Conservation (phyloP, 2,888 invertebrate species). For the Deilephila elpenor region DNA sequence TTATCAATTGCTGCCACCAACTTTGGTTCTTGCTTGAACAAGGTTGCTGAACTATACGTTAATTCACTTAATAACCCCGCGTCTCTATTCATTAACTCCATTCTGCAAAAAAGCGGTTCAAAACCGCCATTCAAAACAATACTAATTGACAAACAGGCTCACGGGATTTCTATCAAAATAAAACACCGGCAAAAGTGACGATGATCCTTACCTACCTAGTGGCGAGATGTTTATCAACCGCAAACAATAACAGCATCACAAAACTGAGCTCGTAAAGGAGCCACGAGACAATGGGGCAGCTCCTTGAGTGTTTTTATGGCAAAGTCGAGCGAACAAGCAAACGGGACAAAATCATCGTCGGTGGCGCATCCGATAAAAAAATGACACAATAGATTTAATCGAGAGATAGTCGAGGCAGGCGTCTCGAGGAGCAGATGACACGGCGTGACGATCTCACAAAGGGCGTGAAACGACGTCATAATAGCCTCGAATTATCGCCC, state of each 20-base stretch:
- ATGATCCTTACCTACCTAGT: constrained; percentile 82
- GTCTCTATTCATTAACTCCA: constrained; percentile 74
- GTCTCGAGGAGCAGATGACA: constrained; percentile 84
- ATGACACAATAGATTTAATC: constrained; percentile 84
- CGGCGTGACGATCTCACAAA: constrained; percentile 82
- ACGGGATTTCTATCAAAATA: constrained; percentile 71
- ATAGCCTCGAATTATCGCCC: constrained; percentile 84
- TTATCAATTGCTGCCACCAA: constrained; percentile 71
- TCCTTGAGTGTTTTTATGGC: constrained; percentile 79
- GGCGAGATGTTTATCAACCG: constrained; percentile 84
- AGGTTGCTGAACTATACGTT: constrained; percentile 50
- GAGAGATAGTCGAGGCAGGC: constrained; percentile 81
- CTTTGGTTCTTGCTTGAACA: constrained; percentile 71
- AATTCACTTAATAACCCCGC: constrained; percentile 61
- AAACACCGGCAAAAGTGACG: constrained; percentile 77
- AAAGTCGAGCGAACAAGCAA: constrained; percentile 77
- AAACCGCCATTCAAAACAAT: constrained; percentile 61
- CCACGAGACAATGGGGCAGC: constrained; percentile 80
- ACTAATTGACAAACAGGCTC: constrained; percentile 75
- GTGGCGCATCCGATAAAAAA: constrained; percentile 84
- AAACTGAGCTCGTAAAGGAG: constrained; percentile 82
- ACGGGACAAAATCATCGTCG: constrained; percentile 82
- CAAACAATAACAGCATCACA: constrained; percentile 84
- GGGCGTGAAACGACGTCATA: constrained; percentile 85
- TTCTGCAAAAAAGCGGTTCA: constrained; percentile 60